Base-by-base conservation (phyloP, 92 coral and sea anemone species). In the Nematostella vectensis region DNA sequence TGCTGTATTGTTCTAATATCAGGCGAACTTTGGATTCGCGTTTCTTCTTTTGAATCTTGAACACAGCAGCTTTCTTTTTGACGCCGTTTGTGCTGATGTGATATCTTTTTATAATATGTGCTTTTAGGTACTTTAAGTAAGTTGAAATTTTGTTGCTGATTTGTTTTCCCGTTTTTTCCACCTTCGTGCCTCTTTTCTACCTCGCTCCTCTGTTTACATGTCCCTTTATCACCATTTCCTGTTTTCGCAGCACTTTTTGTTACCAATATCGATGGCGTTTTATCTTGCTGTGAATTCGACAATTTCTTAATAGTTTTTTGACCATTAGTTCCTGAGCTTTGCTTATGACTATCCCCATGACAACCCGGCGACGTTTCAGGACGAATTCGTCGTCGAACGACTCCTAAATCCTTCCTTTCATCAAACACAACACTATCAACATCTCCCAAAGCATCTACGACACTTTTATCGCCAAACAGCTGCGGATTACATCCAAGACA, bases 401-500 rank as follows among this genome's bases (percentile, higher is more conserved):
- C 55, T 26, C 19, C 25, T 61, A 27, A 29, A 27, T 63, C 44
- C 11, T 50, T 25, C 55, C 47, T 29, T 8, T 17, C 3, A 12
- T 44, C 69, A 27, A 85, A 80, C 51, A 70, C 69, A 21, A 71
- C 80, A 2, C 65, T 70, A 50, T 85, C 95, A 21, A 85, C 68
- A 39, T 71, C 88, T 23, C 95, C 88, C 8, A 85, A 63, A 53
- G 75, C 61, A 30, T 45, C 57, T 4, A 40, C 56, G 3, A 79
- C 50, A 11, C 47, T 62, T 29, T 70, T 63, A 11, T 75, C 75
- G n/a, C 69, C 84, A 54, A 39, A 69, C 42, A 57, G 62, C 26
- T 62, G 58, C 26, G 82, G 82, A 57, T 62, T 69, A 54, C 95
- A 85, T 4, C 77, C 95, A 12, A 85, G 74, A 71, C 95, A 85